Conservation (phyloP, 1,140 invertebrate genomes). For the Eriosoma lanigerum region DNA sequence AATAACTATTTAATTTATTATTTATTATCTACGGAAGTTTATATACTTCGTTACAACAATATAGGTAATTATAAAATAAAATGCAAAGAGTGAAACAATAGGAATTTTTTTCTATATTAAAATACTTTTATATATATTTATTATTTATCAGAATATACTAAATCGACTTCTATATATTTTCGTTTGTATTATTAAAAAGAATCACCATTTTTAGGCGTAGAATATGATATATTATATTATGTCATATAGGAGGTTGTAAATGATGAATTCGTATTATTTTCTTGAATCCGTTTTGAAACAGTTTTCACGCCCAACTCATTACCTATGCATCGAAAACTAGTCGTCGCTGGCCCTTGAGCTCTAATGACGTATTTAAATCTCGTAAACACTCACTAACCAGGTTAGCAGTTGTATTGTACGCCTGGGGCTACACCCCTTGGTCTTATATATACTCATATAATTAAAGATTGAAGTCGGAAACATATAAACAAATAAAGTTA, state of each 20-base stretch:
- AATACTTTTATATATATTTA: not conserved
- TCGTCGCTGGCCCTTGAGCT: not conserved
- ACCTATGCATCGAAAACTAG: conserved; percentile 50
- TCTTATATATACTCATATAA: not conserved
- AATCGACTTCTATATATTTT: too few relatives aligned
- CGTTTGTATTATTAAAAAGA: too few relatives aligned
- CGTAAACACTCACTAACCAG: conserved; percentile 33
- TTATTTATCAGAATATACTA: too few relatives aligned
- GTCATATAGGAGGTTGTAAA: too few relatives aligned
- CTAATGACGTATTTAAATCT: conserved; percentile 48
- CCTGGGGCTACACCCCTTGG: conserved; percentile 18
- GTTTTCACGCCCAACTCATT: conserved; percentile 50
- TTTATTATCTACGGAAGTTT: too few relatives aligned
- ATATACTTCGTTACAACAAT: too few relatives aligned
- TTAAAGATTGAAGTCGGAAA: conserved; percentile 49
- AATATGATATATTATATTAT: too few relatives aligned
- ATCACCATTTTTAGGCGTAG: too few relatives aligned
- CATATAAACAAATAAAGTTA: conserved; percentile 49
- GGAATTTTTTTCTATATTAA: too few relatives aligned
- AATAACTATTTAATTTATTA: too few relatives aligned
- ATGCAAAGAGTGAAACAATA: too few relatives aligned
- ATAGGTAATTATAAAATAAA: too few relatives aligned
- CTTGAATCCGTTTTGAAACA: conserved; percentile 9
- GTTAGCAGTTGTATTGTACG: conserved; percentile 40
- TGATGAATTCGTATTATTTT: conserved; percentile 11